Evolutionary conservation across 2,888 invertebrate species (phyloP).

Genomic region (Noctua comes): DNA sequence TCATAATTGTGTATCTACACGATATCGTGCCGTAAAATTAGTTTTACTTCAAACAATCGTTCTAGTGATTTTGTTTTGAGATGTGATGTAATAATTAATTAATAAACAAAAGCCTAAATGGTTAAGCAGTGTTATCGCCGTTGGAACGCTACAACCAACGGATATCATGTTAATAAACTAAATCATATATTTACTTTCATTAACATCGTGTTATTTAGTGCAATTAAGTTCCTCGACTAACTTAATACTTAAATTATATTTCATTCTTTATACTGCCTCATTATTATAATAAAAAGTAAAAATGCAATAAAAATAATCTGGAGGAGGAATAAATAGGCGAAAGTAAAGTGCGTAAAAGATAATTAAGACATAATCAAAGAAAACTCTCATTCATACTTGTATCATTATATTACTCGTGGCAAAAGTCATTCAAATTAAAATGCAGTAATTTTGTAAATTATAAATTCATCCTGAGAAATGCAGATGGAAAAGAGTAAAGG

Average conservation of each 20-base stretch:
- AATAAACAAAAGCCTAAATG: conserved; percentile 77
- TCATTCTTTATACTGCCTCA: conserved; percentile 85
- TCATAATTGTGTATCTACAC: conserved; percentile 64
- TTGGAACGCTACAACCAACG: conserved; percentile 83
- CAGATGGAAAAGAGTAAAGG: conserved; percentile 77
- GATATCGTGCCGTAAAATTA: conserved; percentile 75
- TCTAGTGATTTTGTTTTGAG: conserved; percentile 62
- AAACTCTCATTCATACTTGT: conserved; percentile 78
- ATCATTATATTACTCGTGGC: conserved; percentile 73
- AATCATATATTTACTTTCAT: conserved; percentile 79
- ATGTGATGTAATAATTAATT: conserved; percentile 61
- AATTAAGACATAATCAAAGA: conserved; percentile 66
- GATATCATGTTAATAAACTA: conserved; percentile 80
- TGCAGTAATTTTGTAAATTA: conserved; percentile 76
- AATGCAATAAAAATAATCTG: conserved; percentile 83
- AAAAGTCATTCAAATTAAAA: conserved; percentile 81
- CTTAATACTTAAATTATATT: conserved; percentile 80
- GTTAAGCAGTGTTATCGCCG: conserved; percentile 89
- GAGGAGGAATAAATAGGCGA: conserved; percentile 81
- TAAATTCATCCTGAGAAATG: conserved; percentile 77
- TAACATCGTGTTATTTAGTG: conserved; percentile 85
- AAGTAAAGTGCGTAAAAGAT: conserved; percentile 84
- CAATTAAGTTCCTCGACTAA: conserved; percentile 81
- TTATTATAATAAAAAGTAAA: conserved; percentile 77
- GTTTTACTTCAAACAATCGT: conserved; percentile 74